Evolutionary conservation across 2,888 invertebrate species (phyloP).

Genomic region (Venusia cambrica): DNA sequence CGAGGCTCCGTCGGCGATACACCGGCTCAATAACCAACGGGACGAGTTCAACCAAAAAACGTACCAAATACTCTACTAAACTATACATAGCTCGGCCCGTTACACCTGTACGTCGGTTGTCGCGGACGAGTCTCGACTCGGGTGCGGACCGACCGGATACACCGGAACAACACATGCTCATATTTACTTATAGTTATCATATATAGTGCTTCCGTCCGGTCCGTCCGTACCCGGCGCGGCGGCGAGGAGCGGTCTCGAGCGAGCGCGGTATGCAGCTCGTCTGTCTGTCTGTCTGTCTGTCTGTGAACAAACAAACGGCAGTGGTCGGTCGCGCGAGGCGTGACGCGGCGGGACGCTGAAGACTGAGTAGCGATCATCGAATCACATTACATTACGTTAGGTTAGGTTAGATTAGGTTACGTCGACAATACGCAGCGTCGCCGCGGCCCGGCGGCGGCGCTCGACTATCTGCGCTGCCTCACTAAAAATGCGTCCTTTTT

Average conservation of each 20-base stretch:
- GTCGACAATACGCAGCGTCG: slow-evolving; percentile 19
- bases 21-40: slow-evolving; percentile 8
- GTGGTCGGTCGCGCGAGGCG: slow-evolving; percentile 6
- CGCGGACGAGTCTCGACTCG: slow-evolving; percentile 1
- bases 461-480: slow-evolving; percentile 24
- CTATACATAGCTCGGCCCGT: slow-evolving; percentile 13
- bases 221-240: too few relatives aligned
- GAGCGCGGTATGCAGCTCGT: too few relatives aligned
- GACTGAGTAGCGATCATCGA: slow-evolving; percentile 28
- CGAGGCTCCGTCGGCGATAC: too few relatives aligned
- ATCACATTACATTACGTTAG: slow-evolving; percentile 5
- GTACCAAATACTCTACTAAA: slow-evolving; percentile 26
- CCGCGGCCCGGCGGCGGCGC: too few relatives aligned
- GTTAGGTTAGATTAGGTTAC: slow-evolving; percentile 17
- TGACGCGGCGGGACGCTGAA: slow-evolving; percentile 14
- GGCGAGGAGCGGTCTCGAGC: too few relatives aligned
- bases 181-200: too few relatives aligned
- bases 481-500: slow-evolving; percentile 53
- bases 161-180: too few relatives aligned
- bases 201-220: too few relatives aligned
- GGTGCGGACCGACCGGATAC: not conserved
- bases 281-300: too few relatives aligned
- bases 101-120: slow-evolving; percentile 1
- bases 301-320: too few relatives aligned
- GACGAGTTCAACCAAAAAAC: slow-evolving; percentile 21